Conservation (phyloP, 2,797 vertebrate species). For the Brachyalestes nurse region DNA sequence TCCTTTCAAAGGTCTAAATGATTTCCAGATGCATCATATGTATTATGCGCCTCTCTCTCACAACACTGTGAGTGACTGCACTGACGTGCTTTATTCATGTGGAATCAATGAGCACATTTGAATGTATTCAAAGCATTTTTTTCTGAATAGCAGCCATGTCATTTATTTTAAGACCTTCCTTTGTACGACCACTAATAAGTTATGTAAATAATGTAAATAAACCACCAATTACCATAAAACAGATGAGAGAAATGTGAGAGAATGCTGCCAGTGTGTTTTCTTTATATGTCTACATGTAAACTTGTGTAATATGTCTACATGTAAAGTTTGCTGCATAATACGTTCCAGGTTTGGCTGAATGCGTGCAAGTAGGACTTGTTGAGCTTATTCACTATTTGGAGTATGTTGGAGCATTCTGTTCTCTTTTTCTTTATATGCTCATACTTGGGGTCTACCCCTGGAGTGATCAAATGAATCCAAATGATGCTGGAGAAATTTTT, state of each 20-base stretch:
- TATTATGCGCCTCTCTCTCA: neutral
- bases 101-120: neutral
- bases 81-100: neutral
- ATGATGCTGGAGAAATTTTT: conserved; percentile 8
- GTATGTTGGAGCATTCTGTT: neutral
- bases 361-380: too few species aligned
- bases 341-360: neutral
- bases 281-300: neutral
- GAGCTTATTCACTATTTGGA: too few species aligned
- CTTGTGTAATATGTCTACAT: neutral
- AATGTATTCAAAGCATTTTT: conserved; percentile 5
- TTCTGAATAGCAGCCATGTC: neutral
- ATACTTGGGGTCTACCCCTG: neutral
- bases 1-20: neutral
- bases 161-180: neutral
- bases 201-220: neutral
- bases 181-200: neutral
- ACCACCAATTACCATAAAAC: neutral
- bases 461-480: neutral
- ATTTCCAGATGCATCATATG: neutral
- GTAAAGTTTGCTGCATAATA: neutral
- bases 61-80: neutral
- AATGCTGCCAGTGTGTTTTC: neutral
- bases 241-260: neutral
- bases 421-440: neutral